Percentiles rank a stretch among this genome's conserved stretches.
Evolutionary conservation across 2,888 invertebrate species (phyloP).

Genomic region (Thyatira batis): DNA sequence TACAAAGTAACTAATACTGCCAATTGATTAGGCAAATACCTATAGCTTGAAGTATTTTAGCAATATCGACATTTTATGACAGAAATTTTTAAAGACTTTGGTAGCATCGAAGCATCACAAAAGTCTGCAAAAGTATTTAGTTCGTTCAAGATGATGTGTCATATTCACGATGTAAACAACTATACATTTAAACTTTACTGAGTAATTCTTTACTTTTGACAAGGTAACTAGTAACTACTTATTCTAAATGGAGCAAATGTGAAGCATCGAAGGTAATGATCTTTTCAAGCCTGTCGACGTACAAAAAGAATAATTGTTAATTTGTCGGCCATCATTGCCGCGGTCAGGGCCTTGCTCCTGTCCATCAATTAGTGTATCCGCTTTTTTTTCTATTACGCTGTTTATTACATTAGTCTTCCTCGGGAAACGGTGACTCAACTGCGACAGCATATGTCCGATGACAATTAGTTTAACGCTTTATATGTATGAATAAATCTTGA

Average conservation of each 20-base stretch:
- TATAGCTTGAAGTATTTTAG: background rate
- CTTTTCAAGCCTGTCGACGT: background rate
- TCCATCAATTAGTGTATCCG: slow-evolving; percentile 78
- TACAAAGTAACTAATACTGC: too few species aligned
- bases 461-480: slow-evolving; percentile 50
- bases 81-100: too few species aligned
- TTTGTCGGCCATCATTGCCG: slow-evolving; percentile 38
- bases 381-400: slow-evolving; percentile 68
- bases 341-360: slow-evolving; percentile 70
- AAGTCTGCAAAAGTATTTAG: slow-evolving; percentile 56
- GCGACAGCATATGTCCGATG: slow-evolving; percentile 58
- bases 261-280: background rate
- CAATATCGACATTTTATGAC: too few species aligned
- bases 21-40: too few species aligned
- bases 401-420: slow-evolving; percentile 72
- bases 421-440: slow-evolving; percentile 62
- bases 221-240: too few species aligned
- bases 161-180: slow-evolving; percentile 41
- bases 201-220: slow-evolving; percentile 30
- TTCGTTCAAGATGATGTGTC: slow-evolving; percentile 45
- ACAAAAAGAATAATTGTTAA: slow-evolving; percentile 24
- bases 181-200: slow-evolving; percentile 15
- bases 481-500: slow-evolving; percentile 43
- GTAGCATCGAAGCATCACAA: slow-evolving; percentile 51
- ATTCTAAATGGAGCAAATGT: slow-evolving; percentile 7